Evolutionary conservation across 1,140 invertebrate genomes (phyloP).

Genomic region (Halyomorpha halys): DNA sequence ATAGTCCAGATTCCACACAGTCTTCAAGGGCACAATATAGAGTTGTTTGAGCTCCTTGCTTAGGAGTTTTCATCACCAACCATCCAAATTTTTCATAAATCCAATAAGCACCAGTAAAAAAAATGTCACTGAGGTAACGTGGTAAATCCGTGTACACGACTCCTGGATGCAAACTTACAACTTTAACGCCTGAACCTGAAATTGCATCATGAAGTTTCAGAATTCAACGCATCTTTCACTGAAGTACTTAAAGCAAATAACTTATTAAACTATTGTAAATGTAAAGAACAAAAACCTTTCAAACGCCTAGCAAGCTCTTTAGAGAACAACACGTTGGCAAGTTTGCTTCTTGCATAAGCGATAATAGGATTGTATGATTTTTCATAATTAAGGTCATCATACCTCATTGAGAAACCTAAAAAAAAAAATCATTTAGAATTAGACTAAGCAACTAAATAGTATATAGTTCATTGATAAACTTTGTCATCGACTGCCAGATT

Average conservation of each 20-base stretch:
- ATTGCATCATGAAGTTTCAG: too few relatives aligned
- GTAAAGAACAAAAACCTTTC: slow-evolving; percentile 36
- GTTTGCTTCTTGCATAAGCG: slow-evolving; percentile 63
- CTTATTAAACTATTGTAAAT: too few relatives aligned
- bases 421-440: slow-evolving; percentile 2
- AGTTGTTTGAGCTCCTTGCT: slow-evolving; percentile 67
- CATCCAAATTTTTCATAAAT: slow-evolving; percentile 36
- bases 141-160: slow-evolving; percentile 62
- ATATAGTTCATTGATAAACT: too few relatives aligned
- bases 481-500: too few relatives aligned
- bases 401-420: slow-evolving; percentile 28
- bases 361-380: slow-evolving; percentile 51
- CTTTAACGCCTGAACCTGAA: slow-evolving; percentile 43
- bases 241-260: too few relatives aligned
- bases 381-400: slow-evolving; percentile 33
- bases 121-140: slow-evolving; percentile 48
- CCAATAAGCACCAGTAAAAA: slow-evolving; percentile 46
- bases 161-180: slow-evolving; percentile 61
- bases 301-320: slow-evolving; percentile 48
- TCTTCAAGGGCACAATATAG: slow-evolving; percentile 68
- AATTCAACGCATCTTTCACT: too few relatives aligned
- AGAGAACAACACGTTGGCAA: slow-evolving; percentile 63
- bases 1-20: slow-evolving; percentile 50
- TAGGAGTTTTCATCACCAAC: slow-evolving; percentile 47
- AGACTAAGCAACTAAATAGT: background rate